Evolutionary conservation across 2,113 vertebrate species (phyloP).

Genomic region (Lepisosteus osseus): DNA sequence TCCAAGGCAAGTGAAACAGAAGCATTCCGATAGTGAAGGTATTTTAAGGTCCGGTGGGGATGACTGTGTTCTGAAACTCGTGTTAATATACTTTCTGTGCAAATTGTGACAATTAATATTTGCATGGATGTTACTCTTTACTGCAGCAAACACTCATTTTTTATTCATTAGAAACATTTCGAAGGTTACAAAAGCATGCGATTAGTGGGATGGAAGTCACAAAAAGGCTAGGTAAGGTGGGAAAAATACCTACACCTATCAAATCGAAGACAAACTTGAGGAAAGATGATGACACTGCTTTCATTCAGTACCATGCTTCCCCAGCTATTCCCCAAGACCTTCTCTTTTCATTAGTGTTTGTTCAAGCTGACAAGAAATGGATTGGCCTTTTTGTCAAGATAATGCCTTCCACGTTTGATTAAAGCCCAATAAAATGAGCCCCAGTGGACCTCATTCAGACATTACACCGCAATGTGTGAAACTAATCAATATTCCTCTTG

Average conservation of each 20-base stretch:
- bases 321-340: background rate
- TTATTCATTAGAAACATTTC: too few relatives aligned
- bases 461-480: background rate
- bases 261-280: background rate
- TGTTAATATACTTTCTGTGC: too few relatives aligned
- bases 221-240: too few relatives aligned
- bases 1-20: too few relatives aligned
- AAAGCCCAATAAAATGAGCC: background rate
- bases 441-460: background rate
- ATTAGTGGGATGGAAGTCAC: too few relatives aligned
- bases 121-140: too few relatives aligned
- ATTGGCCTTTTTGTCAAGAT: constrained; percentile 4
- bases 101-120: too few relatives aligned
- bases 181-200: too few relatives aligned
- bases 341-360: background rate
- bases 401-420: background rate
- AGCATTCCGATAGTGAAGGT: too few relatives aligned
- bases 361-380: background rate
- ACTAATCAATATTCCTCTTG: background rate
- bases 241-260: background rate
- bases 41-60: too few relatives aligned
- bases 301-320: background rate
- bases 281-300: background rate
- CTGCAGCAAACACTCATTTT: too few relatives aligned
- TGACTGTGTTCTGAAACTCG: too few relatives aligned